Base-by-base conservation (phyloP, 2,113 vertebrate species). In the Triplophysa siluroides region DNA sequence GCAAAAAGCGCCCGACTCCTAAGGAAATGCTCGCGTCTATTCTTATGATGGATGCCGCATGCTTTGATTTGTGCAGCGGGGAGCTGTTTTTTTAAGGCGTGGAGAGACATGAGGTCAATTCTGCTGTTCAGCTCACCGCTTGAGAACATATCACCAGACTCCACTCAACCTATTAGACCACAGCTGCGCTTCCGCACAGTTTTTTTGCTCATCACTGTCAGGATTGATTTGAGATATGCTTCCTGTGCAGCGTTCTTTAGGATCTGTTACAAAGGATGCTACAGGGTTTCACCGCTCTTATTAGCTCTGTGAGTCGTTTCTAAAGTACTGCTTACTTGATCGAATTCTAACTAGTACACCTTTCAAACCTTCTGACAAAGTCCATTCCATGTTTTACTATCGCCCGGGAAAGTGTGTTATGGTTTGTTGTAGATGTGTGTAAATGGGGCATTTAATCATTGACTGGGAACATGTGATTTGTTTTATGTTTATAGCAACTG, bases 401-500 rank as follows among this genome's bases (percentile, higher is more conserved):
- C 18, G 24, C 18, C 76, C 58, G 6, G 29, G 21, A 52, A n/a
- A 19, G 29, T 56, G 12, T 60, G 69, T 33, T 81, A 69, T 85
- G 79, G 69, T 72, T 85, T 45, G 67, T 67, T 80, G 26, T 56
- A 64, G 54, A 52, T 62, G 43, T 78, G 67, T 71, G 70, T 71
- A 47, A 33, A 64, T 61, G 26, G 50, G 64, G 14, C 21, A 61
- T 79, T 43, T 85, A 83, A 85, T 85, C 76, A 85, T 83, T 81
- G 71, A 76, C 81, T 52, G 54, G 47, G 60, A 14, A 83, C 75
- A 61, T 29, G 13, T 63, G 68, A 65, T 70, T 71, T 76, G 56
- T 45, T 38, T 69, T 75, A 45, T 64, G 9, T 76, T 52, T 72
- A 81, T 69, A 75, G 50, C 19, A n/a, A 19, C 13, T 26, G 56